Base-by-base conservation (phyloP, 2,888 invertebrate genomes). In the Habrosyne pyritoides region DNA sequence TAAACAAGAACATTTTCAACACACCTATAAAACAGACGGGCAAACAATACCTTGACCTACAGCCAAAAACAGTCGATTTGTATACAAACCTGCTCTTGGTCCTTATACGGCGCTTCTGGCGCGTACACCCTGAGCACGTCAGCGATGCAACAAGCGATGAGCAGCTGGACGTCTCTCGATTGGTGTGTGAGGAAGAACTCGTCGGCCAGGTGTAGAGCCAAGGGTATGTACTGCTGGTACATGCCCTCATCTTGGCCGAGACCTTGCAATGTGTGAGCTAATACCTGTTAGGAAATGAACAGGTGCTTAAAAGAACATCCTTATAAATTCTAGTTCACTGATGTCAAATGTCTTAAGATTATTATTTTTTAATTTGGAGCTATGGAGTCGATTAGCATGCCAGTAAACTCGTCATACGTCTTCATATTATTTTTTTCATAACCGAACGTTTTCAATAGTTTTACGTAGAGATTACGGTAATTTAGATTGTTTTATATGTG, bases 61-160 rank as follows among this genome's bases (percentile, higher is more conserved):
- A 42, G 1, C 6, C n/a, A n/a, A 14, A 24, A 14, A 2, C 36
- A 3, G 4, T 12, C 5, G 18, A 36, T 21, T 30, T 22, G 8
- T 18, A n/a, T 1, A 53, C 64, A 63, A 59, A 99, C 96, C 93
- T 98, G 98, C 61, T 98, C 97, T 61, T 97, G 96, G 81, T 99
- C 99, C 89, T 98, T 98, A 84, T 98, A 99, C 0, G 99, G 99
- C 36, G 99, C 99, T 83, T 99, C 99, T 0, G 99, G 99, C 1
- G 99, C 99, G 87, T 98, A 99, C 6, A 99, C 98, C 59, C 99
- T 93, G 65, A 99, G 94, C 30, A 99, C 98, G 87, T 99, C 99
- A 6, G 99, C 99, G 77, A 99, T 98, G 83, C 99, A 99, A 87
- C 99, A 99, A 0, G 99, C 99, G 59, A 99, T 97, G 33, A 99